Percentiles rank a stretch among this genome's conserved stretches.
Evolutionary conservation across 2,113 vertebrate species (phyloP).

Genomic region (Sminthopsis crassicaudata): DNA sequence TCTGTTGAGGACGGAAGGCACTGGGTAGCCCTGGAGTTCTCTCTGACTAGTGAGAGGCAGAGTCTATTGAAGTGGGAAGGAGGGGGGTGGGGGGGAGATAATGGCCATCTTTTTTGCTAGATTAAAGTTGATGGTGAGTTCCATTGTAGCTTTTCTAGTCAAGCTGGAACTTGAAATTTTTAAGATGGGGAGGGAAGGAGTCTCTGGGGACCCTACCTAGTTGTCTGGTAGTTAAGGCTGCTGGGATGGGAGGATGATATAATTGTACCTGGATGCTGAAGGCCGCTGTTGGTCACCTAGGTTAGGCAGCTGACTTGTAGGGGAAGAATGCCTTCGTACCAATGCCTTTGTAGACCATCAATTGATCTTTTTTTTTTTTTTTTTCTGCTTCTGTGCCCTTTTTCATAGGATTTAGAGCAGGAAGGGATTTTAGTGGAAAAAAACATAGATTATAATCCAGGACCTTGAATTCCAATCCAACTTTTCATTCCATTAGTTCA

Average conservation of each 20-base stretch:
- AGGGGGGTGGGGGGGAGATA: too few species aligned
- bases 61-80: background rate
- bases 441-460: background rate
- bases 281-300: background rate
- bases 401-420: background rate
- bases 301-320: background rate
- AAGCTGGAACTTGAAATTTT: background rate
- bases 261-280: background rate
- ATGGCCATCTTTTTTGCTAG: background rate
- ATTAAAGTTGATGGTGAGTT: background rate
- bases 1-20: background rate
- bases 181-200: background rate
- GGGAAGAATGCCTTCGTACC: background rate
- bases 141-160: background rate
- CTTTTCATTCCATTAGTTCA: background rate
- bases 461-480: background rate
- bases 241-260: background rate
- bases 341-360: background rate
- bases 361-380: background rate
- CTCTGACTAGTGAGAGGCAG: background rate
- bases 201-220: background rate
- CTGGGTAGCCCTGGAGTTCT: background rate
- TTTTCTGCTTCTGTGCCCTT: background rate
- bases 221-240: background rate
- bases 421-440: background rate